Conservation (phyloP, 2,797 vertebrate species). For the Selene dorsalis region DNA sequence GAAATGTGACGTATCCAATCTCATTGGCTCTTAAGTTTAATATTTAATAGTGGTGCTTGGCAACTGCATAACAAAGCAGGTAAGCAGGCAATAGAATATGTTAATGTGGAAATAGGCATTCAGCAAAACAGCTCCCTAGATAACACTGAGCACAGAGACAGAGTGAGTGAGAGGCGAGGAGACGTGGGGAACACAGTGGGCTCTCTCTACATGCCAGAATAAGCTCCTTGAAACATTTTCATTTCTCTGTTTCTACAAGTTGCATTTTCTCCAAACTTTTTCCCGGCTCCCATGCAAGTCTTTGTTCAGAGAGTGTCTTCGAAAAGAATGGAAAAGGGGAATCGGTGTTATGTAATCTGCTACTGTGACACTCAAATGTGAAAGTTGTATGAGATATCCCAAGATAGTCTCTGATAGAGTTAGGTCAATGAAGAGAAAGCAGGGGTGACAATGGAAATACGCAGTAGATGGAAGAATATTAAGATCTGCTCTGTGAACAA, state of each 20-base stretch:
- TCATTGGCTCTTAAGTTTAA: slow-evolving; percentile 69
- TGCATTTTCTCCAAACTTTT: slow-evolving; percentile 10
- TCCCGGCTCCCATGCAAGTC: not conserved
- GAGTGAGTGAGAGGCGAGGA: slow-evolving; percentile 2
- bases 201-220: not conserved
- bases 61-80: slow-evolving; percentile 72
- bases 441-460: slow-evolving; percentile 19
- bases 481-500: slow-evolving; percentile 20
- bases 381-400: slow-evolving; percentile 14
- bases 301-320: not conserved
- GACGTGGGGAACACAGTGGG: not conserved
- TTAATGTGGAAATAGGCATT: slow-evolving; percentile 78
- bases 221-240: slow-evolving; percentile 7
- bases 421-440: slow-evolving; percentile 1
- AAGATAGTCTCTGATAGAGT: slow-evolving; percentile 14
- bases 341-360: slow-evolving; percentile 16
- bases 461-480: slow-evolving; percentile 3
- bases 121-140: slow-evolving; percentile 68
- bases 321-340: slow-evolving; percentile 11
- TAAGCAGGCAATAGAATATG: slow-evolving; percentile 74
- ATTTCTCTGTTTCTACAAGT: slow-evolving; percentile 12
- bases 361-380: slow-evolving; percentile 12
- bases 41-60: slow-evolving; percentile 75
- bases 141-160: slow-evolving; percentile 48
- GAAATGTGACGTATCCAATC: slow-evolving; percentile 55